These are phyloP conservation scores for Enteromius trimaculatus DNA, from an alignment of 2,797 vertebrate species.

Conservation along the genomic window DNA sequence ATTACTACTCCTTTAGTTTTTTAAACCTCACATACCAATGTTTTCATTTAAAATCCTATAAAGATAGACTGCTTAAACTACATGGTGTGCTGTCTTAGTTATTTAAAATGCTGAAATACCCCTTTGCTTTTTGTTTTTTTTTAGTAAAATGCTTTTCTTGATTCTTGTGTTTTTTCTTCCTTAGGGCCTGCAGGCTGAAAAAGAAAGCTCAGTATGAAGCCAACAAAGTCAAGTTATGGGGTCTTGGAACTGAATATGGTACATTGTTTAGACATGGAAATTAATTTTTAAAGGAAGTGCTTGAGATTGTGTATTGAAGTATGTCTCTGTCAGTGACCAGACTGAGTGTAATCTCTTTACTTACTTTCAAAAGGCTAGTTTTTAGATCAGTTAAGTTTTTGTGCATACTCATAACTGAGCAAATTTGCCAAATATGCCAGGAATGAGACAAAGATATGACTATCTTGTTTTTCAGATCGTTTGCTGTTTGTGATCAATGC, in stretches of 20 bases:
- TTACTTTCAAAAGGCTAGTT: background rate
- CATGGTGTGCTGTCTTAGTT: background rate
- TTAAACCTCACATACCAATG: background rate
- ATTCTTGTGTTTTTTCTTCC: conserved; percentile 53
- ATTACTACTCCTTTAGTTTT: background rate
- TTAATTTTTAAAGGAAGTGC: conserved; percentile 30
- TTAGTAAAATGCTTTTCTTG: background rate
- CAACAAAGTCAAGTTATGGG: conserved; percentile 99
- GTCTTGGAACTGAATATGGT: conserved; percentile 99
- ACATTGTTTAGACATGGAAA: conserved; percentile 58
- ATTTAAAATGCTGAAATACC: background rate
- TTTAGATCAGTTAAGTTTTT: background rate
- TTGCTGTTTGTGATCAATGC: conserved; percentile 97
- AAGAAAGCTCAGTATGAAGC: conserved; percentile 99
- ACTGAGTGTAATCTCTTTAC: background rate
- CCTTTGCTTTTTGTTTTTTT: background rate
- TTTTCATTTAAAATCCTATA: background rate
- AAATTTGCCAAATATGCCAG: background rate
- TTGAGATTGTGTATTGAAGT: conserved; percentile 27
- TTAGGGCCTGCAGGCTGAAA: conserved; percentile 97
- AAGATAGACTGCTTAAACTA: background rate
- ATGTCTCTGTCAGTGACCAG: background rate
- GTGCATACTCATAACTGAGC: background rate
- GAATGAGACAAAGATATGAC: background rate
- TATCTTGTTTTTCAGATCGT: conserved; percentile 82